Base-by-base conservation (phyloP, 64 coral and sea anemone genomes). In the Anthopleura sola region DNA sequence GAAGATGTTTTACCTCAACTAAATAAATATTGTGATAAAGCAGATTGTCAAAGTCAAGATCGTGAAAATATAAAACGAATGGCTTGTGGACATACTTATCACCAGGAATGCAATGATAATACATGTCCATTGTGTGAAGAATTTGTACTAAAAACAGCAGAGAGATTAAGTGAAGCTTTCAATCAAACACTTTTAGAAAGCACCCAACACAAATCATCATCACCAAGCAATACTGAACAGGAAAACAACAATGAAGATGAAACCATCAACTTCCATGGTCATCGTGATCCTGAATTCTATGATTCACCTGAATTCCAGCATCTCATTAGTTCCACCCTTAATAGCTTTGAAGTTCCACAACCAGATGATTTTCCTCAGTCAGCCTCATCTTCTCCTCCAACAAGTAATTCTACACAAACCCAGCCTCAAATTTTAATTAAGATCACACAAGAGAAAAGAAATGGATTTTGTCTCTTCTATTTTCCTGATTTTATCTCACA, bases 301-400 rank as follows among this genome's bases (percentile, higher is more conserved):
- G 49, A 88, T 60, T 40, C 86, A 23, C 32, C 55, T 17, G 31
- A 50, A 17, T 88, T 18, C 21, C 32, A 88, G 32, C 19, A 8
- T 16, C 60, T 60, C 39, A 88, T 88, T 60, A 54, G 60, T 24
- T 10, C 77, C 8, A 47, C 55, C 15, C 53, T 88, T 4, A 23
- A 88, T 16, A 60, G 49, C 31, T 81, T 88, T 64, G n/a, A 54
- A 23, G 86, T 87, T 37, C 86, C 86, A 56, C 86, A 87, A 49
- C 86, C 53, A 20, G 55, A 38, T 40, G 6, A 53, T 2, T 53
- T 53, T 17, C 85, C 75, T 53, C 85, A 23, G 50, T 53, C 50
- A 53, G 50, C 16, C 6, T 12, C 6, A 13, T 12, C 50, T 53
- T 53, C 50, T 17, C 7, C 6, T 53, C 1, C 50, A 12, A 13